Base-by-base conservation (phyloP, 2,113 vertebrate species). In the Prunella himalayana region DNA sequence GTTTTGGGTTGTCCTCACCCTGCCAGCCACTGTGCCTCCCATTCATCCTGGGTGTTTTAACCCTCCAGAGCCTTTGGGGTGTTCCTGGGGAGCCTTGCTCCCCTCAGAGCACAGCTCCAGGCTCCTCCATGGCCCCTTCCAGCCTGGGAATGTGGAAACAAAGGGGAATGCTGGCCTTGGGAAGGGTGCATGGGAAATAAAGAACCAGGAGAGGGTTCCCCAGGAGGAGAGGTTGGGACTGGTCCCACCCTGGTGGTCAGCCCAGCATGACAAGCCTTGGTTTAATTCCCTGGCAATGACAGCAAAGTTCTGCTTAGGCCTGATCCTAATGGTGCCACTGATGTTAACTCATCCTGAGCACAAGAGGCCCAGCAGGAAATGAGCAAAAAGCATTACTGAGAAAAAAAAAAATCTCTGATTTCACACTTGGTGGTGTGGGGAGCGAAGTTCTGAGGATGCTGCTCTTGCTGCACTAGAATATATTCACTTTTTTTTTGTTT, bases 301-400 rank as follows among this genome's bases (percentile, higher is more conserved):
- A 81, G 70, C 61, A 61, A 72, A 78, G 53, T n/a, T 56, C 61
- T 73, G 25, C 28, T 54, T 70, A 35, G 56, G 73, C 56, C 4
- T 5, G 54, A 83, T 66, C 69, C 76, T 86, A 24, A 84, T 89
- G 86, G 81, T 19, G 50, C 76, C 31, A 2, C 2, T 45, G 76
- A n/a, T 65, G 45, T 57, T 94, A 94, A 92, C 89, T 61, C 80
- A 83, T 83, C 83, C 80, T 77, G 80, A 54, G 81, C 47, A 21
- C n/a, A 14, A 33, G 51, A 83, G 88, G 81, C 76, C 59, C 33
- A 76, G 71, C 89, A 96, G 89, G 91, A 96, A 94, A 92, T 86
- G 93, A 92, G 56, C 77, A 92, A 61, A 94, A 78, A 64, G 64
- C 80, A 57, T 86, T 64, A 60, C 53, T 56, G 75, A 84, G 70